Evolutionary conservation across 2,888 invertebrate species (phyloP), one percentile per base, ranked within the genome.

Genomic region (Stenodera caucasica): DNA sequence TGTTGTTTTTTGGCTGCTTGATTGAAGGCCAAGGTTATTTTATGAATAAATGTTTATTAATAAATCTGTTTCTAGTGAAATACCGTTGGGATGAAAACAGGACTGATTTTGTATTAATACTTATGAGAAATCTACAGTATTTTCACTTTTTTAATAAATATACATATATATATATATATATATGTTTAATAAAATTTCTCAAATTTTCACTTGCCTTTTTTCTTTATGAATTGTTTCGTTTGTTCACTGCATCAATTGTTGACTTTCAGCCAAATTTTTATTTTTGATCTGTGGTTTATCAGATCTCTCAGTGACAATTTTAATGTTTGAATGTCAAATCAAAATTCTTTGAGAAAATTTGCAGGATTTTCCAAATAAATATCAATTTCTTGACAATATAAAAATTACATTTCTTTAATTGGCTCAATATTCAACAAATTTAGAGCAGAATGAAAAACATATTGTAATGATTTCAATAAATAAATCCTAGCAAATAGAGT

Each of bases 401-500:
- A 12, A 54, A 35, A 12, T 21, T 81, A 91, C 89, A 91, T 90
- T 79, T 86, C 85, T 40, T 84, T 82, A 66, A 90, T 84, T 69
- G 90, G 88, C 78, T 85, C 82, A 74, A 91, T 88, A 71, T 86
- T 84, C 61, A 91, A 81, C 72, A 92, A 78, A 56, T 77, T 77
- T 49, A 92, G 78, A 53, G 86, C 83, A 70, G 84, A 85, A 73
- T 87, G 86, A 54, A 91, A 82, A 49, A 90, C 85, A 67, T 84
- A 81, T 64, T 87, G 85, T 30, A 91, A 74, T 33, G 86, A 84
- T 75, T 82, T 85, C 32, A 92, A 74, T 73, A 92, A 82, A 75
- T 89, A 87, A 49, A 92, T 84, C 68, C 91, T 84, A 14, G 90
- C 88, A 77, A 85, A 85, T 73, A 92, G 81, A 5, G 84, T 80